Evolutionary conservation across 2,113 vertebrate genomes (phyloP).

Genomic region (Parotia lawesii): DNA sequence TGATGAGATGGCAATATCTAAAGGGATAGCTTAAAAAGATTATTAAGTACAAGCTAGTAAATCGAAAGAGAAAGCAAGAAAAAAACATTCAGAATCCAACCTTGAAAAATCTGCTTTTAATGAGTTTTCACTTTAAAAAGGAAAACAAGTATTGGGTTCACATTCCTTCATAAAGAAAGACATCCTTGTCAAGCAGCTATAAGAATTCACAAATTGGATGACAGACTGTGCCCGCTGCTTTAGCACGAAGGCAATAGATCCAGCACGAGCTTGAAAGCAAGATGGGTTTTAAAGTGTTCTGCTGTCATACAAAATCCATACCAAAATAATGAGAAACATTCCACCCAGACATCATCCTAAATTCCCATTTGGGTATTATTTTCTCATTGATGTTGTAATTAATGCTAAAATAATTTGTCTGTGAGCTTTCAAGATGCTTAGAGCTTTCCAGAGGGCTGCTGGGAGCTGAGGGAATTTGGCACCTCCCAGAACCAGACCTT

Average conservation of each 20-base stretch:
- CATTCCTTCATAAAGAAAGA: neutral
- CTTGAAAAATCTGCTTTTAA: neutral
- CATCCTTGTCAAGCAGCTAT: neutral
- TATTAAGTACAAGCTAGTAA: neutral
- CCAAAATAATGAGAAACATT: slow-evolving; percentile 36
- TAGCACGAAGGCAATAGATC: neutral
- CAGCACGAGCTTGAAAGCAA: neutral
- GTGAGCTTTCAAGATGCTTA: slow-evolving; percentile 20
- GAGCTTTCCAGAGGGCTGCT: slow-evolving; percentile 15
- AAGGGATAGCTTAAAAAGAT: neutral
- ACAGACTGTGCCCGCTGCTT: neutral
- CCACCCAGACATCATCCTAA: neutral
- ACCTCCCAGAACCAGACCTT: neutral
- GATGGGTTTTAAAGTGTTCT: slow-evolving; percentile 9
- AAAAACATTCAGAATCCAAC: neutral
- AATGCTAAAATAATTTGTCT: slow-evolving; percentile 48
- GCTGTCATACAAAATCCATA: slow-evolving; percentile 5
- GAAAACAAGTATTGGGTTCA: neutral
- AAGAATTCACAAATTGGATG: neutral
- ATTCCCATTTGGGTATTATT: slow-evolving; percentile 41
- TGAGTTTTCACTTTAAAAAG: slow-evolving; percentile 7
- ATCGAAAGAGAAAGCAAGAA: neutral
- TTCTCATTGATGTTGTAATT: slow-evolving; percentile 57
- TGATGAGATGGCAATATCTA: neutral
- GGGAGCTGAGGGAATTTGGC: slow-evolving; percentile 16